These are phyloP conservation scores for Nasua narica DNA, from an alignment of 2,797 vertebrate genomes.

Conservation along the genomic window DNA sequence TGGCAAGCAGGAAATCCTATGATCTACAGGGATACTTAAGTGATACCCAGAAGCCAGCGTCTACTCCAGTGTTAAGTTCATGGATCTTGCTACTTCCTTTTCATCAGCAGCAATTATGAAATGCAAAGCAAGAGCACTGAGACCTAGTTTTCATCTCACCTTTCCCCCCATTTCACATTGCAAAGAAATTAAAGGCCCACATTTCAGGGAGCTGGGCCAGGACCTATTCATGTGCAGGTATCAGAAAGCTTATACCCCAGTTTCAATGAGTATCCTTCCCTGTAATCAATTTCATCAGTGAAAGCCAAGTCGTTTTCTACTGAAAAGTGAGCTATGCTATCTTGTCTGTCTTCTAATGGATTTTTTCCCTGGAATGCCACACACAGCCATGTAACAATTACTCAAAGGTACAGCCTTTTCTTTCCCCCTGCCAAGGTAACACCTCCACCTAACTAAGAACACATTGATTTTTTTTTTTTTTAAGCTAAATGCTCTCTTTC, in stretches of 20 bases:
- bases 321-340: not conserved
- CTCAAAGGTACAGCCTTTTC: not conserved
- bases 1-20: not conserved
- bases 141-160: not conserved
- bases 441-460: not conserved
- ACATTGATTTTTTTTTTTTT: not conserved
- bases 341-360: slow-evolving; percentile 7
- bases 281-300: not conserved
- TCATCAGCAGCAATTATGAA: not conserved
- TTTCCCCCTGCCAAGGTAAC: not conserved
- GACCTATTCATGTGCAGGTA: not conserved
- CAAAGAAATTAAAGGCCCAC: not conserved
- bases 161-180: not conserved
- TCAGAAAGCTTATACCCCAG: not conserved
- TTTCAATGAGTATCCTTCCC: not conserved
- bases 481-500: not conserved
- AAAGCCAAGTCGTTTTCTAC: slow-evolving; percentile 26
- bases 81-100: not conserved
- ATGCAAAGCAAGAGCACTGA: not conserved
- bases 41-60: not conserved
- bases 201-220: not conserved
- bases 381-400: not conserved
- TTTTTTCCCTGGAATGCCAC: slow-evolving; percentile 22
- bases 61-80: not conserved
- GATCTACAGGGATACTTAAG: not conserved